phyloP scores from a whole-genome alignment of 1,140 invertebrate species.

The Laupala kohalensis region DNA sequence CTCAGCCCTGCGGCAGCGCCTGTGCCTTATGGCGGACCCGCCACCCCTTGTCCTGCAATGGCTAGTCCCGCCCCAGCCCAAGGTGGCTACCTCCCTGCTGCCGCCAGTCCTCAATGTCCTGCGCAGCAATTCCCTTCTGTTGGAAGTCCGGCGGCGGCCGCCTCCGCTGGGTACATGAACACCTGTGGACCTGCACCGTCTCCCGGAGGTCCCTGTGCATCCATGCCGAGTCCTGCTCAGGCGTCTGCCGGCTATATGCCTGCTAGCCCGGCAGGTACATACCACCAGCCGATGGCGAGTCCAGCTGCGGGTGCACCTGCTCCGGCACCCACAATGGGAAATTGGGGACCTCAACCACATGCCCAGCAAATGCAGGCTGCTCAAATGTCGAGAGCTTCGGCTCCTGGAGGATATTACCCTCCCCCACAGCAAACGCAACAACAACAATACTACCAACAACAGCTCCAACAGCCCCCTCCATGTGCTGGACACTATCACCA shows the following conservation, averaged over 20 bases:
- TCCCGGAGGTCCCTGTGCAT: background rate
- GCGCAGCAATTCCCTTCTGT: background rate
- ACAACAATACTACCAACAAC: slow-evolving; percentile 19
- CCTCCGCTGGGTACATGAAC: too few relatives aligned
- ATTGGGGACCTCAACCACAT: background rate
- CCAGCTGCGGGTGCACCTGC: slow-evolving; percentile 43
- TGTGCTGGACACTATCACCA: slow-evolving; percentile 13
- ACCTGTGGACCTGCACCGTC: too few relatives aligned
- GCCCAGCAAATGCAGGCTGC: slow-evolving; percentile 10
- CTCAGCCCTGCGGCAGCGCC: too few relatives aligned
- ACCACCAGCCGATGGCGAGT: slow-evolving; percentile 36
- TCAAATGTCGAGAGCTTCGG: slow-evolving; percentile 15
- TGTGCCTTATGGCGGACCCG: too few relatives aligned
- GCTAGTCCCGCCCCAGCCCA: too few relatives aligned
- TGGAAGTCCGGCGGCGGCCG: too few relatives aligned
- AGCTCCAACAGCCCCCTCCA: slow-evolving; percentile 20
- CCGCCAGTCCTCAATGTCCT: too few relatives aligned
- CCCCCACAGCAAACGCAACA: slow-evolving; percentile 17
- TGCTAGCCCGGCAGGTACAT: slow-evolving; percentile 25
- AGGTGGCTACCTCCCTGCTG: too few relatives aligned
- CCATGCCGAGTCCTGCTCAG: slow-evolving; percentile 22
- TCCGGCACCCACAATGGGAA: slow-evolving; percentile 20
- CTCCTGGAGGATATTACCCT: slow-evolving; percentile 22
- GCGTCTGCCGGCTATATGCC: slow-evolving; percentile 17
- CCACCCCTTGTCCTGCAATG: too few relatives aligned